Evolutionary conservation across 2,797 vertebrate genomes (phyloP), one percentile per base, ranked within the genome.

Genomic region (Cichlasoma orientale): DNA sequence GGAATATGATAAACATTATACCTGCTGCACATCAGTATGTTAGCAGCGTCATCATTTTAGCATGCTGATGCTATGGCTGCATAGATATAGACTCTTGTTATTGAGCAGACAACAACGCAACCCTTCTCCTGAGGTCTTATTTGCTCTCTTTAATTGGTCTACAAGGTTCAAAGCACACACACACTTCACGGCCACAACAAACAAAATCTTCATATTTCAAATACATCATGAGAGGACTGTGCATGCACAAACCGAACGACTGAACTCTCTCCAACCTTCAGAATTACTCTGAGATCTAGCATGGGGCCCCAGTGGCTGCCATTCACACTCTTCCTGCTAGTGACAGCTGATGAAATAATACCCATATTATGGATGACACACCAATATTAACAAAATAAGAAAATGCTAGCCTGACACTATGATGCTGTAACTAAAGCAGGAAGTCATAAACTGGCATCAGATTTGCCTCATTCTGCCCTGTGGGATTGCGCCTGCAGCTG

Each of bases 401-500:
- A 63, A 69, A 82, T 21, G 29, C 33, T 53, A 55, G 58, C 23
- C 74, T 78, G 73, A 75, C 77, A 68, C 58, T 25, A 13, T 69
- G 38, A 72, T 29, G 21, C 14, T 47, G 59, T 56, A 38, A 61
- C 16, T 55, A 47, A 77, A 74, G 31, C 56, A 76, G 47, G 16
- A 66, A 54, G 44, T 79, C 58, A 79, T 72, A 13, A 75, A 75
- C 59, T 75, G 66, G 56, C 53, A 66, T 53, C 77, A 75, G 29
- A 53, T 23, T 23, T 56, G 31, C 27, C 47, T 59, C 50, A 1
- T 50, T 52, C 61, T 75, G 69, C 70, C 86, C 71, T 81, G 10
- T 73, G 76, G 80, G 79, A 75, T 13, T 72, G 33, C 61, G 79
- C 71, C 76, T 75, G 54, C 19, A 81, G 75, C 85, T 82, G 31